A percentile compares a stretch with the other conserved stretches of the same genome.
Conservation (phyloP, 2,888 invertebrate genomes). For the Zygothrica quintamaculata region DNA sequence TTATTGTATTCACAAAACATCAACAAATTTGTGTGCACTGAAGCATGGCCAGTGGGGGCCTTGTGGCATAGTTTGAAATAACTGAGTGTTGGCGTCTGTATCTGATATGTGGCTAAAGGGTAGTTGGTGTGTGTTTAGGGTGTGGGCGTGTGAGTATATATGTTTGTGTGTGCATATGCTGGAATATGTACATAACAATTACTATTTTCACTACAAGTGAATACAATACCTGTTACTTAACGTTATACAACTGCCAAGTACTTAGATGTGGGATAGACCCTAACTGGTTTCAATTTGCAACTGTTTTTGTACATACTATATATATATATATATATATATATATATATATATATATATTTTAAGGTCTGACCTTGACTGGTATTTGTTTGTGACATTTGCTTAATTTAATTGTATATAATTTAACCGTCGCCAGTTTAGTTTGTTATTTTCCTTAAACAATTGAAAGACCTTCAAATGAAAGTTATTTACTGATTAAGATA, state of each 20-base stretch:
- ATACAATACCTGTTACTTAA: conserved; percentile 37
- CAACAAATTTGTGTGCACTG: conserved; percentile 28
- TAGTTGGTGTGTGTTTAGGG: conserved; percentile 1
- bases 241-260: conserved; percentile 7
- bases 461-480: conserved; percentile 53
- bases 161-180: conserved; percentile 3
- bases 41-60: conserved; percentile 37
- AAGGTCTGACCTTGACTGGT: neutral
- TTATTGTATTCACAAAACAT: conserved; percentile 1
- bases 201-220: conserved; percentile 30
- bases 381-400: neutral
- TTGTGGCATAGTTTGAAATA: conserved; percentile 17
- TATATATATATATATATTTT: no score
- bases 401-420: neutral
- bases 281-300: conserved; percentile 62
- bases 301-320: no score
- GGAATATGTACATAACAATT: conserved; percentile 13
- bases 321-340: no score
- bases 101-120: no score
- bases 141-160: no score
- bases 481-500: conserved; percentile 3
- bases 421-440: conserved; percentile 44
- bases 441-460: conserved; percentile 56
- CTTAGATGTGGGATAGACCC: conserved; percentile 24
- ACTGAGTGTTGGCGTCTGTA: no score